Evolutionary conservation across 1,140 invertebrate genomes (phyloP), one percentile per base, ranked within the genome.

Genomic region (Colletes gigas): DNA sequence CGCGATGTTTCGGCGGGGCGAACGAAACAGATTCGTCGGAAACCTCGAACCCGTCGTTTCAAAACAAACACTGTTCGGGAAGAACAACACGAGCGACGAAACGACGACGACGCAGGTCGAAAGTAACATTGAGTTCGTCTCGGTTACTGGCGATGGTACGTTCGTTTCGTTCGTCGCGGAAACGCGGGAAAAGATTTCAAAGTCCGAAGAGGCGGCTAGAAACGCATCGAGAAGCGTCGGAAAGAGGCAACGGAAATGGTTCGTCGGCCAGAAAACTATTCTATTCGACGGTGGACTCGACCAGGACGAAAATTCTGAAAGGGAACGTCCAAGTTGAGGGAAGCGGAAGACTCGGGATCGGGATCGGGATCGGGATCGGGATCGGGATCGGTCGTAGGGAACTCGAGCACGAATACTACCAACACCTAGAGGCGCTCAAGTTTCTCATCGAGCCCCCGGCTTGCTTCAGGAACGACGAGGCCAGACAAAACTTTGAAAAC

Each of bases 361-460:
- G 57, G 17, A 50, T 78, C n/a, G 21, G 30, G n/a, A n/a, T n/a
- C n/a, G n/a, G n/a, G n/a, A n/a, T 67, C 63, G 30, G 83, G 50
- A n/a, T 67, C 63, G 30, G 57, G 17, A 50, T 78, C n/a, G 21
- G 30, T 9, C 78, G 78, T 41, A 21, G 44, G 5, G 71, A 83
- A 39, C 75, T 89, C 50, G 87, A 92, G 78, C 74, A 76, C 50
- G 89, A 86, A 67, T 91, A 90, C 70, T 87, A 88, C 62, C 87
- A 92, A 57, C 89, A 92, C 67, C 78, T 90, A 59, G 89, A 91
- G 50, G 83, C 88, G 70, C 62, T 92, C 57, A 91, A 90, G 72
- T 88, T 90, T 63, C 83, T 93, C 63, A 84, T 92, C 62, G 92
- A 92, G 44, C 88, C 89, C 6, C 88, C 90, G 0, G 76, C 80